A percentile compares a stretch with the other conserved stretches of the same genome.
These are phyloP conservation scores for Procambarus clarkii DNA, from an alignment of 1,140 invertebrate species.

Conservation along the genomic window DNA sequence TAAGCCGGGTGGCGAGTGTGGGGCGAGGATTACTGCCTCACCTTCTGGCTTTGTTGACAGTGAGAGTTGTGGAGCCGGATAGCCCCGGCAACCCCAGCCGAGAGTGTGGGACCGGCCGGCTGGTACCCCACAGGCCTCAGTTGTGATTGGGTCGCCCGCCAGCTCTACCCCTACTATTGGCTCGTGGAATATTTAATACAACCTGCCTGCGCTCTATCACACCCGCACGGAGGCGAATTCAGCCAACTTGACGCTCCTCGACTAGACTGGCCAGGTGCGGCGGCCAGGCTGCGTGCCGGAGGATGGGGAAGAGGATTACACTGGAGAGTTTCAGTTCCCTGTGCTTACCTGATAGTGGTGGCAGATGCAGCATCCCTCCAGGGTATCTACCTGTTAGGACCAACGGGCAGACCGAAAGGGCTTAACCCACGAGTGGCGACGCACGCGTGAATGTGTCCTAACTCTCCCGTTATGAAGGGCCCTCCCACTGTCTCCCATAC, in stretches of 20 bases:
- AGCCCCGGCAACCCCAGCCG: slow-evolving; percentile 20
- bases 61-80: not conserved
- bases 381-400: slow-evolving; percentile 55
- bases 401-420: slow-evolving; percentile 19
- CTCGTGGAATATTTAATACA: slow-evolving; percentile 13
- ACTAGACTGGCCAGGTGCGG: not conserved
- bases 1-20: not conserved
- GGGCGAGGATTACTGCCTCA: not conserved
- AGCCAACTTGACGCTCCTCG: slow-evolving; percentile 3
- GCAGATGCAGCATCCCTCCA: slow-evolving; percentile 37
- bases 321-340: not conserved
- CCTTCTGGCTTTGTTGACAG: not conserved
- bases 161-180: slow-evolving; percentile 31
- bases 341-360: slow-evolving; percentile 20
- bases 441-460: slow-evolving; percentile 42
- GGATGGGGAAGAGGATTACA: slow-evolving; percentile 16
- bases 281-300: not conserved
- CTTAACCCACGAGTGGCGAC: slow-evolving; percentile 22
- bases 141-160: slow-evolving; percentile 59
- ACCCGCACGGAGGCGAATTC: slow-evolving; percentile 15
- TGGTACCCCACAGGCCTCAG: slow-evolving; percentile 58
- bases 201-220: not conserved
- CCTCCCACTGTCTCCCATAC: not conserved
- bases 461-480: slow-evolving; percentile 39
- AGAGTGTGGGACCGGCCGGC: not conserved